These are phyloP conservation scores for Microplitis mediator DNA, from an alignment of 1,140 invertebrate genomes.

Conservation along the genomic window DNA sequence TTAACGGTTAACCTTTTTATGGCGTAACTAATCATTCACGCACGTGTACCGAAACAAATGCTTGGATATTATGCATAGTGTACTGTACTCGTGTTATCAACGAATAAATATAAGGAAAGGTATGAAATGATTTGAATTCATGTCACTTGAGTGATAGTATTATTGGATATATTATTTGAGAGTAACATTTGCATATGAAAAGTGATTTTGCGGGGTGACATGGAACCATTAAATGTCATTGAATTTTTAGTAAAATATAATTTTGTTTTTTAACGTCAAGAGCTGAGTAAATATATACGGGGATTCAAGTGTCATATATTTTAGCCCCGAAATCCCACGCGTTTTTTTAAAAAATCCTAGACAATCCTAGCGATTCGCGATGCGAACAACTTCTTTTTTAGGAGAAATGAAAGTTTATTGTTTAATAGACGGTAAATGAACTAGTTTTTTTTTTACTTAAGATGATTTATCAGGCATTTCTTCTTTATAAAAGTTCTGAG, in stretches of 20 bases:
- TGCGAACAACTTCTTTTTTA: slow-evolving; percentile 7
- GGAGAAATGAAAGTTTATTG: slow-evolving; percentile 14
- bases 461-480: background rate
- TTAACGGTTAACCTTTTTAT: slow-evolving; percentile 36
- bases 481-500: too few species aligned
- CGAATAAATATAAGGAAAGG: too few species aligned
- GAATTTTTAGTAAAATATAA: too few species aligned
- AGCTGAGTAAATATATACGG: slow-evolving; percentile 20
- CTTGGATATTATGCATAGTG: background rate
- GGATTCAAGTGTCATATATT: slow-evolving; percentile 37
- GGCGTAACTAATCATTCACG: slow-evolving; percentile 39
- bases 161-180: too few species aligned
- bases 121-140: too few species aligned
- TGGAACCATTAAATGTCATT: too few species aligned
- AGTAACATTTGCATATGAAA: too few species aligned
- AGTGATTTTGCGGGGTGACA: too few species aligned
- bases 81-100: background rate
- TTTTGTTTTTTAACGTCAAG: too few species aligned
- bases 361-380: background rate
- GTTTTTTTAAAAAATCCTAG: slow-evolving; percentile 13
- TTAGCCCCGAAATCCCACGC: slow-evolving; percentile 40
- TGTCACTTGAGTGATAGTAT: too few species aligned
- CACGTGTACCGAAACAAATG: slow-evolving; percentile 8
- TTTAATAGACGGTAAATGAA: background rate
- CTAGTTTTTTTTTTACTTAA: background rate